Percentiles rank a stretch among this genome's conserved stretches.
These are phyloP conservation scores for Chrysodeixis includens DNA, from an alignment of 2,888 invertebrate species.

Conservation along the genomic window DNA sequence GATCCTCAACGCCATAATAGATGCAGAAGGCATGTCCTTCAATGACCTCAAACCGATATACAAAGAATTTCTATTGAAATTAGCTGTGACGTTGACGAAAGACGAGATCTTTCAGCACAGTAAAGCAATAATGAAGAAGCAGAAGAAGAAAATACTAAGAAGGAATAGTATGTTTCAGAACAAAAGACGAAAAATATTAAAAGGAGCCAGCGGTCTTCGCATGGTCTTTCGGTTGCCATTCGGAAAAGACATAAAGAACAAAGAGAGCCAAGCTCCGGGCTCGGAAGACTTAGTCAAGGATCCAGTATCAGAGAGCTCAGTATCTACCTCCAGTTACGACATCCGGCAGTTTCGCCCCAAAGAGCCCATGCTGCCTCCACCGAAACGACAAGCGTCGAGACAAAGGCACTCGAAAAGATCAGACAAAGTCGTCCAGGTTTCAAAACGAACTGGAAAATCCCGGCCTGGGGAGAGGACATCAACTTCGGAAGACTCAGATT, in stretches of 20 bases:
- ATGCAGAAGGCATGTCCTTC: slow-evolving; percentile 97
- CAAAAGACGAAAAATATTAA: slow-evolving; percentile 89
- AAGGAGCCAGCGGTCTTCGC: slow-evolving; percentile 90
- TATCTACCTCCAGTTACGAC: slow-evolving; percentile 90
- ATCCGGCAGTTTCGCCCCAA: slow-evolving; percentile 90
- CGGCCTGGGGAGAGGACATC: slow-evolving; percentile 90
- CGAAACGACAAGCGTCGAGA: slow-evolving; percentile 81
- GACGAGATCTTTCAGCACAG: slow-evolving; percentile 97
- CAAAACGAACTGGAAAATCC: slow-evolving; percentile 83
- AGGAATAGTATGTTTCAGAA: slow-evolving; percentile 88
- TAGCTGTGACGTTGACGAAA: slow-evolving; percentile 96
- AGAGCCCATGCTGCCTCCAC: slow-evolving; percentile 80
- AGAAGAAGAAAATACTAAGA: slow-evolving; percentile 92
- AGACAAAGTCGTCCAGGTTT: slow-evolving; percentile 80
- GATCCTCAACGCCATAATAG: slow-evolving; percentile 96
- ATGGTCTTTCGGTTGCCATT: slow-evolving; percentile 91
- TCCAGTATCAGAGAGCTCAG: slow-evolving; percentile 88
- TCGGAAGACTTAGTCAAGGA: slow-evolving; percentile 75
- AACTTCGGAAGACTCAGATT: slow-evolving; percentile 90
- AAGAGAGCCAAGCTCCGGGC: slow-evolving; percentile 69
- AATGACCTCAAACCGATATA: slow-evolving; percentile 97
- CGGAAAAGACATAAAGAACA: slow-evolving; percentile 80
- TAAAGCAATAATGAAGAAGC: slow-evolving; percentile 96
- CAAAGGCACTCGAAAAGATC: slow-evolving; percentile 82
- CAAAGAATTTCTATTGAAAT: slow-evolving; percentile 95